phyloP scores from a whole-genome alignment of 2,797 vertebrate genomes.

The Hephaestus fuliginosus region DNA sequence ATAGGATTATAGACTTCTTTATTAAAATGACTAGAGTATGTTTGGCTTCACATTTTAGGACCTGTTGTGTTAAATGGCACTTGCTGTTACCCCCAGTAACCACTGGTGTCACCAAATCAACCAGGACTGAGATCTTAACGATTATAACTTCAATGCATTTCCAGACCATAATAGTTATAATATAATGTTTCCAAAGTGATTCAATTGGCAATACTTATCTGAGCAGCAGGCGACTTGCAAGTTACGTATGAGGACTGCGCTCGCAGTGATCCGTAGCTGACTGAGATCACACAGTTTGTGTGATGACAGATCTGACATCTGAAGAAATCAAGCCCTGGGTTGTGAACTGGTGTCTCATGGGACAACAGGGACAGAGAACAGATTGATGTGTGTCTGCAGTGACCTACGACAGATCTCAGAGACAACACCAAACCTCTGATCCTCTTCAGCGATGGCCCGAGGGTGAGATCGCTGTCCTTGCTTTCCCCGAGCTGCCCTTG shows the following conservation, averaged over 20 bases:
- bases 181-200: neutral
- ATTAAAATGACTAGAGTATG: neutral
- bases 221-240: neutral
- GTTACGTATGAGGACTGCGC: neutral
- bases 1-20: neutral
- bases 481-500: constrained; percentile 19
- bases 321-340: constrained; percentile 25
- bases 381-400: constrained; percentile 12
- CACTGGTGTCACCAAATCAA: neutral
- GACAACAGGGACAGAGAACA: constrained; percentile 12
- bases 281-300: constrained; percentile 38
- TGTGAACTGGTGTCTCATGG: constrained; percentile 45
- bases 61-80: neutral
- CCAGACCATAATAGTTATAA: neutral
- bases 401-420: constrained; percentile 23
- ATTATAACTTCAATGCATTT: neutral
- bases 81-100: neutral
- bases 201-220: constrained; percentile 4
- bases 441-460: constrained; percentile 7
- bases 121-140: neutral
- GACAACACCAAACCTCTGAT: constrained; percentile 48
- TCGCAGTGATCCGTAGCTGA: constrained; percentile 24
- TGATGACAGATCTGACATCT: constrained; percentile 47
- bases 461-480: constrained; percentile 33
- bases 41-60: neutral